Base-by-base conservation (phyloP, 1,140 invertebrate species). In the Ridgeia piscesae region DNA sequence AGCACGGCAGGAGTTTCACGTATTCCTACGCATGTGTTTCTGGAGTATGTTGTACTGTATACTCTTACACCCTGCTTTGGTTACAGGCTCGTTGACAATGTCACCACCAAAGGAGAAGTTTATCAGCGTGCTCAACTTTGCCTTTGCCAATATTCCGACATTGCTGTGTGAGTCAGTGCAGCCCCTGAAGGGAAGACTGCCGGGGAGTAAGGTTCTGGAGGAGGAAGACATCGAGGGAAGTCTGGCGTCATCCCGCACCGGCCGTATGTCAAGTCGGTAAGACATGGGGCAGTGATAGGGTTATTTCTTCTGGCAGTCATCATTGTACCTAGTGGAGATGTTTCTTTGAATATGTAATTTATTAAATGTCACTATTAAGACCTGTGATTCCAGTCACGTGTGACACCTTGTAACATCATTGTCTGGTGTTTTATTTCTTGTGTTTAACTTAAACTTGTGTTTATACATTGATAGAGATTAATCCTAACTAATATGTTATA, bases 61-160 rank as follows among this genome's bases (percentile, higher is more conserved):
- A 34, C 17, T 89, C 50, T 34, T 27, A 27, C 34, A 90, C 33
- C 17, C 34, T 89, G 8, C 14, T 92, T 34, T 33, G 91, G 31
- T 88, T 93, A 58, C 92, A 95, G 95, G 94, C 93, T 88, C 92
- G 0, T 93, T 95, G 42, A 94, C 93, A 21, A 93, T 95, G 33
- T 94, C 93, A 33, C 95, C 95, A 89, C 92, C 93, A n/a, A 94
- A 94, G 88, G 94, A 95, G 50, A 93, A 93, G 50, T 95, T 95
- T 92, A 92, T 93, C 58, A 94, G 92, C 92, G 94, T 93, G 42
- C 89, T 95, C 34, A 94, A 91, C 35, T 93, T 91, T 50, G 94
- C 95, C 8, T 89, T 95, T 42, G 93, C 92, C 88, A 94, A 94
- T 34, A 95, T 95, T 50, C 95, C 95, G 0, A 92, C 89, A 31